These are phyloP conservation scores for Melierax canorus DNA, from an alignment of 2,113 vertebrate genomes.

Conservation along the genomic window DNA sequence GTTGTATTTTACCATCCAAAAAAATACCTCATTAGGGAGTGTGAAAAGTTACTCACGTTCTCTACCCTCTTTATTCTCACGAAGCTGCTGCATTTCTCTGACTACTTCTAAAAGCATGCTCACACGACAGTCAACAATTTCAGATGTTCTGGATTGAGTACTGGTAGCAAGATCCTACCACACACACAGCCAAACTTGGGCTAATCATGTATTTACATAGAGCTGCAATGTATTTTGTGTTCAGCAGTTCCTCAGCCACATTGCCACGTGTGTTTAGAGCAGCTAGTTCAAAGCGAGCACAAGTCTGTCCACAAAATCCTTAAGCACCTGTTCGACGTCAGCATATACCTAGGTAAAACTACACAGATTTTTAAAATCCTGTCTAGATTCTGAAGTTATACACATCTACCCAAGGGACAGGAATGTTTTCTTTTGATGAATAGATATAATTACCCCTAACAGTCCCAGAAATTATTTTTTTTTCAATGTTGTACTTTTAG, in stretches of 20 bases:
- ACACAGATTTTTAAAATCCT: not conserved
- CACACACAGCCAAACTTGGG: too few relatives aligned
- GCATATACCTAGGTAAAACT: not conserved
- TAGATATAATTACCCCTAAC: not conserved
- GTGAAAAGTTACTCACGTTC: not conserved
- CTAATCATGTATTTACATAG: rapidly evolving
- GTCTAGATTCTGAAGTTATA: not conserved
- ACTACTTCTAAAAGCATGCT: not conserved
- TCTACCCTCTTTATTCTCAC: not conserved
- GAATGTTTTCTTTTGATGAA: not conserved
- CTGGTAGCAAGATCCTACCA: not conserved
- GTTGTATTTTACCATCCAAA: not conserved
- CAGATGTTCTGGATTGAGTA: not conserved
- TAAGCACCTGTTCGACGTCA: not conserved
- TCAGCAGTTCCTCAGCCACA: not conserved
- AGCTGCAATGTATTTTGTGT: not conserved
- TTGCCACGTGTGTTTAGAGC: not conserved
- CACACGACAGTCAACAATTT: not conserved
- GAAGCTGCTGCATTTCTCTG: not conserved
- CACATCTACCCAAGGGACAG: not conserved
- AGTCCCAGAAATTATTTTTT: not conserved
- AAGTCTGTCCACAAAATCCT: not conserved
- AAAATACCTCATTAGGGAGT: not conserved
- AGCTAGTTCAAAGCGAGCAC: not conserved
- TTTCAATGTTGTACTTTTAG: not conserved